A percentile compares a stretch with the other conserved stretches of the same genome.
Conservation (phyloP, 2,113 vertebrate species). For the Beaufortia kweichowensis region DNA sequence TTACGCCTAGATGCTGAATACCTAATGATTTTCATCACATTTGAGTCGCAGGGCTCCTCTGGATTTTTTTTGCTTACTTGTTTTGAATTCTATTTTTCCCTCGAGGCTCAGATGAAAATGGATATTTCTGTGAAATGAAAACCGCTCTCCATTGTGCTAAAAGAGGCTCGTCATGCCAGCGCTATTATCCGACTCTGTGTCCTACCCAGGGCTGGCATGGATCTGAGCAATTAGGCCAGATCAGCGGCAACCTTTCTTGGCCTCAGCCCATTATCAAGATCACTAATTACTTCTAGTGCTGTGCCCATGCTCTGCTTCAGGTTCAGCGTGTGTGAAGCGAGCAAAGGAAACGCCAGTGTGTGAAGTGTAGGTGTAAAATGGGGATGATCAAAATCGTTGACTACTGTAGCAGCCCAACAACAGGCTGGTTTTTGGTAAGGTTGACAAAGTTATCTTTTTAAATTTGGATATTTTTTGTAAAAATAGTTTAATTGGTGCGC, state of each 20-base stretch:
- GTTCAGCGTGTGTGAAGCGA: conserved; percentile 40
- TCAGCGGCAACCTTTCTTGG: conserved; percentile 73
- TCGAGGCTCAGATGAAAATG: conserved; percentile 51
- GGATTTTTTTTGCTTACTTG: conserved; percentile 40
- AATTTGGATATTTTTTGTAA: too few relatives aligned
- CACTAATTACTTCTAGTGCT: conserved; percentile 77
- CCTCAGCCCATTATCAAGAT: conserved; percentile 77
- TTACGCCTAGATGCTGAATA: conserved; percentile 47
- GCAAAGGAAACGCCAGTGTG: conserved; percentile 54
- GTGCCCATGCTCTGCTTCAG: conserved; percentile 54
- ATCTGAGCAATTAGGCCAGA: conserved; percentile 77
- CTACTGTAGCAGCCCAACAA: too few relatives aligned
- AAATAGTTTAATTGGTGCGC: too few relatives aligned
- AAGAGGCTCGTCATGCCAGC: conserved; percentile 59
- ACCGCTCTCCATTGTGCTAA: conserved; percentile 39
- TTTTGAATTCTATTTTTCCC: conserved; percentile 52
- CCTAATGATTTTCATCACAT: conserved; percentile 48
- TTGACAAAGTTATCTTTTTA: too few relatives aligned
- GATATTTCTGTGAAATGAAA: conserved; percentile 53
- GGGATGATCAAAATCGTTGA: not conserved
- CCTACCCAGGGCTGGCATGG: conserved; percentile 68
- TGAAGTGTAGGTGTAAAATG: conserved; percentile 12
- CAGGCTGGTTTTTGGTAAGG: too few relatives aligned
- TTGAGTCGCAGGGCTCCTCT: conserved; percentile 43
- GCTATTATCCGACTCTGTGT: conserved; percentile 69